Percentiles rank a stretch among this genome's conserved stretches.
Conservation (phyloP, 2,113 vertebrate species). For the Eublepharis macularius region DNA sequence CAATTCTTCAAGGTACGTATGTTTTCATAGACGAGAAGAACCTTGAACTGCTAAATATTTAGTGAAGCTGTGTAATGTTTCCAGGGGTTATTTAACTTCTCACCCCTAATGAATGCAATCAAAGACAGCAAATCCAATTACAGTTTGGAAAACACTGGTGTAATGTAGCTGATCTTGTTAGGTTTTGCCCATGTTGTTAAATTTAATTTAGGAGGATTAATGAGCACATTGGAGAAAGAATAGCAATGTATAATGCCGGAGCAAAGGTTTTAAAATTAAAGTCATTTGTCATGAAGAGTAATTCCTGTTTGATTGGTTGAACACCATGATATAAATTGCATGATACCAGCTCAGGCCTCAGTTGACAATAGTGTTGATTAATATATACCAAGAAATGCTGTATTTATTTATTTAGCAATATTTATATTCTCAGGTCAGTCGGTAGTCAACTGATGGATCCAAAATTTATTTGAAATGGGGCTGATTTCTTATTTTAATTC, state of each 20-base stretch:
- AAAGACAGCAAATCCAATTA: constrained; percentile 13
- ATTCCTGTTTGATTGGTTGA: background rate
- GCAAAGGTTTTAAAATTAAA: constrained; percentile 15
- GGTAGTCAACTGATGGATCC: background rate
- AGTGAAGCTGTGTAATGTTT: background rate
- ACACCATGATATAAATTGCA: background rate
- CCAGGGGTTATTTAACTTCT: constrained; percentile 12
- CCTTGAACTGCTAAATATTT: background rate
- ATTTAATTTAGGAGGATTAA: constrained; percentile 11
- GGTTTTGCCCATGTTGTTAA: background rate
- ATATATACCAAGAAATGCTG: background rate
- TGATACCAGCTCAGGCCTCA: background rate
- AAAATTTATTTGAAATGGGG: no score
- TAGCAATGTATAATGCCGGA: background rate
- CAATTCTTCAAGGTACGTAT: background rate
- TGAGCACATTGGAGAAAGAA: background rate
- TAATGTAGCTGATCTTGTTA: constrained; percentile 5
- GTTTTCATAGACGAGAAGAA: background rate
- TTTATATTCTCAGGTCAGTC: background rate
- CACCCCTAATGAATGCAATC: constrained; percentile 2
- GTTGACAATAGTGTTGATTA: background rate
- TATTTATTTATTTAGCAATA: background rate
- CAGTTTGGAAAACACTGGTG: background rate
- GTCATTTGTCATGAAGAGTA: constrained; percentile 12
- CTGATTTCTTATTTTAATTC: no score